Evolutionary conservation across 37 sponge, comb jelly and placozoan genomes (phyloP).

Genomic region (Oopsacas minuta): DNA sequence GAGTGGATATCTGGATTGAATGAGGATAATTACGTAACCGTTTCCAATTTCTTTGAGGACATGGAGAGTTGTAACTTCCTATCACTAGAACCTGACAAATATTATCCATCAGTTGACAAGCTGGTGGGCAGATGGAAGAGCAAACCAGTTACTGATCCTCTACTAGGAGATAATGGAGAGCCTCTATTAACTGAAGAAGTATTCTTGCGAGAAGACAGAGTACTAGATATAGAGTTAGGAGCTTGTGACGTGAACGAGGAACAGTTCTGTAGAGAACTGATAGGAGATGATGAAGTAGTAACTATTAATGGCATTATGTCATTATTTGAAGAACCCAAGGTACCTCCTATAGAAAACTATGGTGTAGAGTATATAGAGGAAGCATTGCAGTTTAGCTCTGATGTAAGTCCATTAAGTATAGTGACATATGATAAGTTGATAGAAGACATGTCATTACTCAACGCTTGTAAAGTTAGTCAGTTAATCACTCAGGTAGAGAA

Average conservation of each 20-base stretch:
- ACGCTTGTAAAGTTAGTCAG: not conserved
- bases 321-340: not conserved
- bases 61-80: not conserved
- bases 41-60: not conserved
- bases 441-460: not conserved
- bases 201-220: not conserved
- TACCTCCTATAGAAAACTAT: not conserved
- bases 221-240: not conserved
- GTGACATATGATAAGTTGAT: not conserved
- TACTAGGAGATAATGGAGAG: not conserved
- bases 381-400: not conserved
- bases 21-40: not conserved
- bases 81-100: not conserved
- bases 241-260: not conserved
- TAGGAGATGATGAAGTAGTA: not conserved
- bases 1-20: not conserved
- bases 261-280: not conserved
- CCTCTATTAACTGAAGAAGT: not conserved
- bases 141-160: constrained; percentile 1
- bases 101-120: not conserved
- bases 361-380: not conserved
- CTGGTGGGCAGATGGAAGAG: not conserved
- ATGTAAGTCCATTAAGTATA: not conserved
- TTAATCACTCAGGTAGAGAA: not conserved
- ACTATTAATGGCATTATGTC: not conserved